Evolutionary conservation across 2,797 vertebrate species (phyloP), one percentile per base, ranked within the genome.

Genomic region (Eospalax fontanierii): DNA sequence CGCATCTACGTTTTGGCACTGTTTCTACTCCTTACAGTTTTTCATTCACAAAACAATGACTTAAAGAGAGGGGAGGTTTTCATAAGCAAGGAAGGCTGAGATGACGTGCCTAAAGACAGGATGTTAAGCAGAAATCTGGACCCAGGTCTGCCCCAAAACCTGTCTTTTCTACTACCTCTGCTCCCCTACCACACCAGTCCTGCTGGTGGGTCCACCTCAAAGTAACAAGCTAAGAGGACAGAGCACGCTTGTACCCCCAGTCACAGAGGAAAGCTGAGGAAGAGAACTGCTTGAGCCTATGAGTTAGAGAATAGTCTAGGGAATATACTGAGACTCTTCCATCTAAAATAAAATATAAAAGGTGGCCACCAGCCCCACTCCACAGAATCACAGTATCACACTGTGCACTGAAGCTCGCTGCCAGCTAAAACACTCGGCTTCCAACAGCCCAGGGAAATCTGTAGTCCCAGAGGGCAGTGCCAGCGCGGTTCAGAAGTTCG

Each of bases 401-500:
- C 4, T 0, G 26, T 1, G 38, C 26, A 21, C n/a, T 10, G 22
- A 74, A 74, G 30, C 6, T 40, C 16, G n/a, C 40, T 9, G 57
- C 9, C 21, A 81, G 6, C 19, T 26, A 7, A 9, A 43, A 16
- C 80, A 35, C 38, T 16, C 6, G 8, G 70, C 79, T 50, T 78
- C 87, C 43, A 94, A 46, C 76, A 73, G 54, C 90, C 63, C 76
- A 1, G 1, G 40, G 28, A 43, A 86, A 59, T 38, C 76, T 43
- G 38, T 0, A 35, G n/a, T 59, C 81, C 40, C 84, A 24, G 71
- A 87, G 94, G 81, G 63, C 1, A 3, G 26, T 54, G 68, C 93
- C 87, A 68, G 38, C 46, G 12, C 0, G 18, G 95, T 87, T 91
- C 85, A 92, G 59, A 89, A 92, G 92, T 95, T 96, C 82, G 24